These are phyloP conservation scores for Corydoras sp. DNA, from an alignment of 2,113 vertebrate genomes.

Conservation along the genomic window DNA sequence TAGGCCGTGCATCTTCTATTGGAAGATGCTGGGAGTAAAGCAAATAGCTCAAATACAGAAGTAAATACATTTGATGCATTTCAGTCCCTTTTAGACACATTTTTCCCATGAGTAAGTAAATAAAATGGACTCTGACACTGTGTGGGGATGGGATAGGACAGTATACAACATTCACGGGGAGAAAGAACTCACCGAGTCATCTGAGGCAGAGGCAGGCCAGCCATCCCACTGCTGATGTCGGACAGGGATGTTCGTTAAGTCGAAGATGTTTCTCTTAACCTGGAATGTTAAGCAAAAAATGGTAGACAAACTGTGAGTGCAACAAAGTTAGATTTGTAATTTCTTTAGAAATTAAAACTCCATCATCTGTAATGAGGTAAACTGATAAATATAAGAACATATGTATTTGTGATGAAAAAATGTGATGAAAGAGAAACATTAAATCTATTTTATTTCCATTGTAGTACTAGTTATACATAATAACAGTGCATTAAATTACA, in stretches of 20 bases:
- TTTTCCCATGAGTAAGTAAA: not conserved
- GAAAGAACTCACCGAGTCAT: slow-evolving; percentile 78
- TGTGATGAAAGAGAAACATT: no score
- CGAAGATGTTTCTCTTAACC: slow-evolving; percentile 95
- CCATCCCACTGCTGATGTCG: slow-evolving; percentile 96
- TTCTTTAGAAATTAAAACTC: no score
- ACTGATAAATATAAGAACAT: no score
- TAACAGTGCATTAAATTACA: no score
- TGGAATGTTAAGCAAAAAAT: slow-evolving; percentile 47
- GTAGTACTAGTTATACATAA: no score
- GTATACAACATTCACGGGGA: not conserved
- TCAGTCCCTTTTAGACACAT: not conserved
- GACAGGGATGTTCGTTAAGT: slow-evolving; percentile 96
- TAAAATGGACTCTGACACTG: no score
- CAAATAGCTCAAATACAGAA: slow-evolving; percentile 2
- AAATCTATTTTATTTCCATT: no score
- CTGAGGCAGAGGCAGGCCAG: slow-evolving; percentile 85
- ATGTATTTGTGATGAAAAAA: no score
- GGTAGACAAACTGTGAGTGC: no score
- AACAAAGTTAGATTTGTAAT: no score
- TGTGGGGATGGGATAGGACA: not conserved
- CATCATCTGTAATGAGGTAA: no score
- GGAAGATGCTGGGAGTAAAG: slow-evolving; percentile 45
- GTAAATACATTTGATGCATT: not conserved
- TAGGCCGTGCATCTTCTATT: slow-evolving; percentile 56